Conservation (phyloP, 2,113 vertebrate genomes). For the Saiga tatarica region DNA sequence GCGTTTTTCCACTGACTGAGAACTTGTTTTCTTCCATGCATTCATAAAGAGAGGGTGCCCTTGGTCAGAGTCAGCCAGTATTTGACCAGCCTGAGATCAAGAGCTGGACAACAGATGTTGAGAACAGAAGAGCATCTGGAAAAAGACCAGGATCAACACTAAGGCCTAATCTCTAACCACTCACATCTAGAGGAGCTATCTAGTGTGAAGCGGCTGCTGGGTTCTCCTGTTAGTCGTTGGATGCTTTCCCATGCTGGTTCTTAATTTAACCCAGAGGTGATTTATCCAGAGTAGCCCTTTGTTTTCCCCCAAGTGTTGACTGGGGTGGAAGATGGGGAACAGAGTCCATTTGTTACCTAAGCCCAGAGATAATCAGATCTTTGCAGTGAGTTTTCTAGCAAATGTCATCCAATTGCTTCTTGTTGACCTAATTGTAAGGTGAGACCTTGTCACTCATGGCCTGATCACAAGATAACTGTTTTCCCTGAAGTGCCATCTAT, state of each 20-base stretch:
- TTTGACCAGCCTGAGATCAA: background rate
- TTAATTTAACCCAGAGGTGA: no score
- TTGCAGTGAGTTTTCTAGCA: background rate
- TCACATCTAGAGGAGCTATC: background rate
- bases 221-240: background rate
- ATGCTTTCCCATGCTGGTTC: background rate
- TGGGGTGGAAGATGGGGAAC: rapidly evolving
- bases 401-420: background rate
- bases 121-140: background rate
- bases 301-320: background rate
- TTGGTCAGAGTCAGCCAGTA: background rate
- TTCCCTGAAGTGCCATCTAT: background rate
- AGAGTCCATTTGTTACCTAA: background rate
- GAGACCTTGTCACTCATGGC: background rate
- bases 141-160: background rate
- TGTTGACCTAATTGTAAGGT: background rate
- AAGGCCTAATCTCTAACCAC: background rate
- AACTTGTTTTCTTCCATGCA: background rate
- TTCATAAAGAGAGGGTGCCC: background rate
- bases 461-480: background rate
- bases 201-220: background rate
- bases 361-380: background rate
- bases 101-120: background rate
- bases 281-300: background rate
- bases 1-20: background rate